Evolutionary conservation across 2,888 invertebrate species (phyloP), one percentile per base, ranked within the genome.

Genomic region (Myopa testacea): DNA sequence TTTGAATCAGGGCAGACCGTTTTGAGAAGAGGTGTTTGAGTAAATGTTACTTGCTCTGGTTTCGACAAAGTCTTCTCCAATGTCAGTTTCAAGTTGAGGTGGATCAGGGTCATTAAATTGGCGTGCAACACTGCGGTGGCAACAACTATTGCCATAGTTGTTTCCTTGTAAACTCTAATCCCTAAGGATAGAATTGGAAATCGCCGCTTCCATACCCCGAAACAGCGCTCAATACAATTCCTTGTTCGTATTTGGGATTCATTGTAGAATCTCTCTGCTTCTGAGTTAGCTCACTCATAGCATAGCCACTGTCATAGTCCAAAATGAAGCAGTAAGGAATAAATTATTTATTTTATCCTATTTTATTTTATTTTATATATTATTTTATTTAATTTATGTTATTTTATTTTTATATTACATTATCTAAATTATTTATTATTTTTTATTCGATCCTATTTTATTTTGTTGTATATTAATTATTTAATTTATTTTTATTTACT

Each of bases 111-210:
- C 34, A 34, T 65, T 38, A 37, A 37, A 65, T 65, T 34, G 3
- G 14, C 34, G 34, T 12, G 38, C 38, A 38, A 16, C 34, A 65
- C 65, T 65, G 37, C 34, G 37, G 37, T 65, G 12, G 34, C 34
- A n/a, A 38, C 65, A 65, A 65, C 65, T 65, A 65, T 38, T 65
- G 65, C 34, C 65, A 65, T 65, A 37, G 65, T 65, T 65, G 65
- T 38, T 65, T 65, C 65, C 38, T 38, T 19, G 65, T 12, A 65
- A 65, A 65, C 37, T 4, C 34, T 37, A 10, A 65, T 65, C 34
- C 38, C 65, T 10, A 65, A 38, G 10, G 19, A 26, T 10, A 62
- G 12, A 5, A 62, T 26, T 62, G 26, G 62, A 62, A 62, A 7
- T 19, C 62, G 62, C 6, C 19, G 26, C 26, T 62, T 62, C 62